Evolutionary conservation across 2,113 vertebrate genomes (phyloP), one percentile per base, ranked within the genome.

Genomic region (Ciconia boyciana): DNA sequence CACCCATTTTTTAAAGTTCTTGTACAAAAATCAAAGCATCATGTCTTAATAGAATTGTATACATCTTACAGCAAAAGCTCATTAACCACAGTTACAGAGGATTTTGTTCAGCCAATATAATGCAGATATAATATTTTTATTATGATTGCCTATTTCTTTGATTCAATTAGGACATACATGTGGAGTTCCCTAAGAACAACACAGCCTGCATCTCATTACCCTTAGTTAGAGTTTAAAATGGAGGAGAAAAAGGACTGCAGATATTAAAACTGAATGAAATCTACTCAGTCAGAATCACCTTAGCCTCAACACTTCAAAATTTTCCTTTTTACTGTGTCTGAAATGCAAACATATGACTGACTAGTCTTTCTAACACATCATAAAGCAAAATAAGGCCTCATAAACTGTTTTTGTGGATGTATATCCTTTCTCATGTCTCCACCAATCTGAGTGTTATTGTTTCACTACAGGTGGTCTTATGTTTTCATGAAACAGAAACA

Each of bases 401-500:
- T 58, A 65, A 91, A 87, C 52, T 89, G 57, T 26, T 96, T 92
- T 54, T 62, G 55, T 72, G 71, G 66, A 72, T 19, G 7, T 68
- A 51, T 79, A 83, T 60, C 16, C 34, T 68, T 95, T 95, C 93
- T 92, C 52, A 89, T 88, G 49, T 86, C 54, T 94, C 86, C 57
- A 74, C 14, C 65, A 82, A 57, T 76, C 79, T 79, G 17, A 62
- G 16, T 71, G 64, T 93, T 93, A 49, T 46, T 91, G 29, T 70
- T 90, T 90, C 57, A 71, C 34, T 62, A 41, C 52, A 94, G 72
- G 87, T 87, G 85, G 77, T 93, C 92, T 90, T 71, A 34, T 4
- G 19, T 91, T 94, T 94, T 80, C 61, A 88, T 52, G 74, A 83
- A 71, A 87, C 12, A 71, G 83, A 96, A 95, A 71, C 17, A 90